Conservation (phyloP, 2,797 vertebrate species). For the Typhlichthys subterraneus region DNA sequence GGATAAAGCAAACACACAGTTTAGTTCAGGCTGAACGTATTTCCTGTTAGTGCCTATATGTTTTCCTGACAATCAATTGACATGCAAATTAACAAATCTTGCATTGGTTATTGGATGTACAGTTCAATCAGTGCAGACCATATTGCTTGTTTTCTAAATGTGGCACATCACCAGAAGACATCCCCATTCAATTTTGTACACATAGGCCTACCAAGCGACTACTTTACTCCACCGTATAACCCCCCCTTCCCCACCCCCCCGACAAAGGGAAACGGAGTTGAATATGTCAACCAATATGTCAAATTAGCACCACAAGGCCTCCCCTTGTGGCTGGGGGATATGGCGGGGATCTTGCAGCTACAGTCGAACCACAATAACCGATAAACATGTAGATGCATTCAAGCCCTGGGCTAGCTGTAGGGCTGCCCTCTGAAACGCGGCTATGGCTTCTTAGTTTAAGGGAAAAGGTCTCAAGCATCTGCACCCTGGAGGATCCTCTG, state of each 20-base stretch:
- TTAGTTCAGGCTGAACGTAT: constrained; percentile 91
- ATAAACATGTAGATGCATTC: constrained; percentile 78
- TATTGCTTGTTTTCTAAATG: neutral
- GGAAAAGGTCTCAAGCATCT: constrained; percentile 65
- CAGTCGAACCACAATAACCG: constrained; percentile 45
- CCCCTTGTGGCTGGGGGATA: constrained; percentile 33
- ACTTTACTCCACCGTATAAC: too few relatives aligned
- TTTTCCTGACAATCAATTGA: constrained; percentile 75
- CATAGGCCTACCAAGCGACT: too few relatives aligned
- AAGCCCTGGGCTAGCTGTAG: constrained; percentile 76
- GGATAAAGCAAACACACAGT: constrained; percentile 94
- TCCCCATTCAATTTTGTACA: too few relatives aligned
- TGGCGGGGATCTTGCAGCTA: constrained; percentile 45
- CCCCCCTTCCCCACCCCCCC: neutral
- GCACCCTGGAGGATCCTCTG: constrained; percentile 66
- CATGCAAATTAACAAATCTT: constrained; percentile 75
- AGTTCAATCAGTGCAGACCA: constrained; percentile 50
- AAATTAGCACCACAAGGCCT: neutral
- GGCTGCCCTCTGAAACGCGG: constrained; percentile 77
- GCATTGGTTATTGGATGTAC: constrained; percentile 68
- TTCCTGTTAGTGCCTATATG: constrained; percentile 80
- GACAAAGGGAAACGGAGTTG: constrained; percentile 10
- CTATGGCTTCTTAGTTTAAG: constrained; percentile 71
- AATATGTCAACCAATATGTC: constrained; percentile 13
- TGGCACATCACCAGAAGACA: neutral